phyloP scores from a whole-genome alignment of 1,140 invertebrate genomes.

The Cotesia vestalis region DNA sequence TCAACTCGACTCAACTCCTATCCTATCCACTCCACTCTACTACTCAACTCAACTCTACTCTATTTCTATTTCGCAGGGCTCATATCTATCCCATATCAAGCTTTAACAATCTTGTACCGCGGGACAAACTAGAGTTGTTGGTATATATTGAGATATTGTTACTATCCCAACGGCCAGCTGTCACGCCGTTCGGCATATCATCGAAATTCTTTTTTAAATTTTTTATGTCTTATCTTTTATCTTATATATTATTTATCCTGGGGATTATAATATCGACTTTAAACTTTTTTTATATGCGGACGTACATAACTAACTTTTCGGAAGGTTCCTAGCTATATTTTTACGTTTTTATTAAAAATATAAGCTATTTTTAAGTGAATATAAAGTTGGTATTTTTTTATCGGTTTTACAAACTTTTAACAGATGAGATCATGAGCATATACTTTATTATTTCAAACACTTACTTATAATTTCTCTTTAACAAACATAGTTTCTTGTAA shows the following conservation, averaged over 20 bases:
- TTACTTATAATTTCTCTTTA: too few relatives aligned
- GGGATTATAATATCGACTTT: neutral
- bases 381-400: too few relatives aligned
- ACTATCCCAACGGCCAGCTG: slow-evolving; percentile 52
- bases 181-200: slow-evolving; percentile 61
- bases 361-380: too few relatives aligned
- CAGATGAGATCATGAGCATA: too few relatives aligned
- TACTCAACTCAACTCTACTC: too few relatives aligned
- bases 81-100: slow-evolving; percentile 35
- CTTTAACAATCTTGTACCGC: slow-evolving; percentile 64
- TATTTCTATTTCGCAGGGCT: neutral
- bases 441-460: too few relatives aligned
- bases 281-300: slow-evolving; percentile 15
- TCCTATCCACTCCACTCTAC: too few relatives aligned
- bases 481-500: too few relatives aligned
- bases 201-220: slow-evolving; percentile 60
- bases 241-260: too few relatives aligned
- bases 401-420: too few relatives aligned
- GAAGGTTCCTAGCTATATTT: neutral
- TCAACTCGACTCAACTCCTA: too few relatives aligned
- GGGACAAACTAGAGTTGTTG: slow-evolving; percentile 42
- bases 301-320: slow-evolving; percentile 2
- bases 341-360: too few relatives aligned
- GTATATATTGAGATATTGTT: slow-evolving; percentile 42
- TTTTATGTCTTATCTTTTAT: slow-evolving; percentile 48